Conservation (phyloP, 2,797 vertebrate genomes). For the Ispidina picta region DNA sequence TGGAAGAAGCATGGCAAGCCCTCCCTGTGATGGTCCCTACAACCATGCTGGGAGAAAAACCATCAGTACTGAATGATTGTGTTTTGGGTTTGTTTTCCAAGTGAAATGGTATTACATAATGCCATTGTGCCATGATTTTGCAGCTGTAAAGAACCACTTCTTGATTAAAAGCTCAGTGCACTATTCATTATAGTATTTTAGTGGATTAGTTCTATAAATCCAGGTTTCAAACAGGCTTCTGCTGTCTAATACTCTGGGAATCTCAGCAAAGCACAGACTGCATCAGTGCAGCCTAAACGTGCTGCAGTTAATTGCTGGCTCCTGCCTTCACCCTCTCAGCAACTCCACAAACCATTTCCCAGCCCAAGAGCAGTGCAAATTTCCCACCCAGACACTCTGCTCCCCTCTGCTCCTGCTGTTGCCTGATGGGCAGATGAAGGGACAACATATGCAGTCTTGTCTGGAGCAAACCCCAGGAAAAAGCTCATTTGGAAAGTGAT, state of each 20-base stretch:
- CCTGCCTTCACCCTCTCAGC: neutral
- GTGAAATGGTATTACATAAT: constrained; percentile 34
- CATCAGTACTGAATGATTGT: neutral
- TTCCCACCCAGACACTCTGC: neutral
- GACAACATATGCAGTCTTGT: neutral
- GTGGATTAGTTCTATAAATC: constrained; percentile 68
- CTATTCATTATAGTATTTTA: constrained; percentile 58
- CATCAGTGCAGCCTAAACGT: neutral
- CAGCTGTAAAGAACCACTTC: constrained; percentile 52
- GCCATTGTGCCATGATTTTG: constrained; percentile 48
- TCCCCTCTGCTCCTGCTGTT: neutral
- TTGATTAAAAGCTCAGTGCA: constrained; percentile 75
- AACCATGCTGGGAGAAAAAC: constrained; percentile 31
- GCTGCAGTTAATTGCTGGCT: neutral
- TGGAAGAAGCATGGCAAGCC: constrained; percentile 52
- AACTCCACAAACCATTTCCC: neutral
- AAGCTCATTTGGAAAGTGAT: neutral
- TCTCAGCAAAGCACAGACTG: neutral
- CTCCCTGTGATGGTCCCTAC: constrained; percentile 14
- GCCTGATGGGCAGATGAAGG: neutral
- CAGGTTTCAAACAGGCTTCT: constrained; percentile 53
- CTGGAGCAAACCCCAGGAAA: neutral
- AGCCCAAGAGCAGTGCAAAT: accelerated
- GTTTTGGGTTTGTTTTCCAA: neutral
- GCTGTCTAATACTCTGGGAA: neutral